Base-by-base conservation (phyloP, 2,113 vertebrate genomes). In the Neogobius melanostomus region DNA sequence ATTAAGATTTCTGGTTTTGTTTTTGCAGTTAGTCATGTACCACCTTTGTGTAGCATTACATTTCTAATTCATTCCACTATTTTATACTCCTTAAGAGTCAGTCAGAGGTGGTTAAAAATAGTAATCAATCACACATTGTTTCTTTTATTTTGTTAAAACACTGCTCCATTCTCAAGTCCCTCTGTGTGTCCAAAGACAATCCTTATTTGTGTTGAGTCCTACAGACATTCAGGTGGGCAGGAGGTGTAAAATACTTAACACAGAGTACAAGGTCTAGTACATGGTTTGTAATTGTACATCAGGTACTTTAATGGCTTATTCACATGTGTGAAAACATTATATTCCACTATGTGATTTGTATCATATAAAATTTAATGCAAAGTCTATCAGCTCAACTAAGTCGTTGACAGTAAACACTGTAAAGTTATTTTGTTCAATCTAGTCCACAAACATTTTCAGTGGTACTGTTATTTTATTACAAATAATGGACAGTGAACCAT, bases 131-230 rank as follows among this genome's bases (percentile, higher is more conserved):
- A 54, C 70, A 67, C 45, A 65, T 42, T 77, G 11, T 72, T 74
- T 80, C 45, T 47, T 82, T 82, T 69, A 66, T 83, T 87, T 76
- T 77, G 43, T 69, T 68, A 66, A 71, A 36, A 44, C 17, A 54
- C 69, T n/a, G 63, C 17, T 50, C 71, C 63, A 64, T 44, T 48
- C 48, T 52, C 61, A 45, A 74, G 71, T 16, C 62, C 48, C 44
- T 57, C 66, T 64, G 11, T 56, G 64, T 12, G 69, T 69, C 77
- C 17, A 82, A 16, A 74, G 45, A 67, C 44, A 43, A 42, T 56
- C 60, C 6, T 60, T 11, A 54, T 75, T 9, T 68, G 42, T 53
- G 17, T 11, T 68, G 11, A 69, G 14, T 57, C 64, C 8, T 57
- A 56, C 48, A 50, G 50, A 53, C n/a, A 47, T 66, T 66, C 42